Percentiles rank a stretch among this genome's conserved stretches.
phyloP scores from a whole-genome alignment of 2,888 invertebrate genomes.

The Pristionchus arcanus region DNA sequence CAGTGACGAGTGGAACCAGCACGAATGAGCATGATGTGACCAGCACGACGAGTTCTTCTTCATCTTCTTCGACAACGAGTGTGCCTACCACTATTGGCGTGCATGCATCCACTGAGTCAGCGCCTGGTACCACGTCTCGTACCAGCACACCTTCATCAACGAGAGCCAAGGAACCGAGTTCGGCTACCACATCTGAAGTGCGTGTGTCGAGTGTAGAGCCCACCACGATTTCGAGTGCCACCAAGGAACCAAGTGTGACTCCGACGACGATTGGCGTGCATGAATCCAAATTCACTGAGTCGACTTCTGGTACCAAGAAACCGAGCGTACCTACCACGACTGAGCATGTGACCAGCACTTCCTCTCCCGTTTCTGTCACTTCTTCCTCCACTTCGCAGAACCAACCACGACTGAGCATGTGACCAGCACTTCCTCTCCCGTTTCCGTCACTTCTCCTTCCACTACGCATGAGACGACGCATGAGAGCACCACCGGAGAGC shows the following conservation, averaged over 20 bases:
- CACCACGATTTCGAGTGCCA: neutral
- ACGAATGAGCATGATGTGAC: neutral
- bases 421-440: too few species aligned
- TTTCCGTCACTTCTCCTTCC: too few species aligned
- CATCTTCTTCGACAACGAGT: neutral
- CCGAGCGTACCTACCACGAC: neutral
- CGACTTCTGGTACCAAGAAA: neutral
- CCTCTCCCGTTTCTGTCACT: neutral
- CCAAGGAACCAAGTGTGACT: neutral
- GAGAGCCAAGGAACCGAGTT: neutral
- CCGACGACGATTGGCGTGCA: constrained; percentile 1
- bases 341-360: neutral
- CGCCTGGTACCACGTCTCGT: neutral
- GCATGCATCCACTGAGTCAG: neutral
- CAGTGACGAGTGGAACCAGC: neutral
- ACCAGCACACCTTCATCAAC: constrained; percentile 9
- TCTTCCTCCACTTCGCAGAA: neutral
- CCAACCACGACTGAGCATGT: too few species aligned
- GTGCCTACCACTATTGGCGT: neutral
- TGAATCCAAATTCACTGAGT: neutral
- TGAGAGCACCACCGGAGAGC: neutral
- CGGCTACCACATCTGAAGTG: neutral
- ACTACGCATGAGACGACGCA: constrained; percentile 15
- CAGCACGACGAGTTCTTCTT: neutral
- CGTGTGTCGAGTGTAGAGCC: neutral